Evolutionary conservation across 2,888 invertebrate species (phyloP).

Genomic region (Nemotelus nigrinus): DNA sequence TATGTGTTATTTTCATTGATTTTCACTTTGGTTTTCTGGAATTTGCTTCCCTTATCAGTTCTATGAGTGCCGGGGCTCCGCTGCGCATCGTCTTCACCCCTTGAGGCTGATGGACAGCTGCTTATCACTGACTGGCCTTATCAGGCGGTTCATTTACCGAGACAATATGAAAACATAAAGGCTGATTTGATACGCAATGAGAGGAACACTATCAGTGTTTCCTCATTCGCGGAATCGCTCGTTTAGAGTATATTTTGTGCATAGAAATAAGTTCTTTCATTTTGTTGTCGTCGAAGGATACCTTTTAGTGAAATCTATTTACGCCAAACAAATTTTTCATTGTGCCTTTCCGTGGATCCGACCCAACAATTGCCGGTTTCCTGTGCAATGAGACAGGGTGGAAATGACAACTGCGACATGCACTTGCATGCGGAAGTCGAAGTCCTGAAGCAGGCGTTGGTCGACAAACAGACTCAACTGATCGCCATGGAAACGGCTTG

Average conservation of each 20-base stretch:
- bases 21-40: slow-evolving; percentile 4
- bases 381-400: slow-evolving; percentile 16
- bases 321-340: too few species aligned
- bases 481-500: slow-evolving; percentile 88
- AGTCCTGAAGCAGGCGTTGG: slow-evolving; percentile 81
- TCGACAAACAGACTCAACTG: slow-evolving; percentile 85
- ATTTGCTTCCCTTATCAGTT: slow-evolving; percentile 23
- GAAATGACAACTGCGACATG: slow-evolving; percentile 65
- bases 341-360: too few species aligned
- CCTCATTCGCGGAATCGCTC: too few species aligned
- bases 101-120: slow-evolving; percentile 18
- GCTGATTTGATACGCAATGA: too few species aligned
- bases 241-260: too few species aligned
- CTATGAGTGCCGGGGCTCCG: neutral
- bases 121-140: slow-evolving; percentile 18
- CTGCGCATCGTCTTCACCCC: neutral
- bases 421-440: slow-evolving; percentile 89
- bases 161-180: too few species aligned
- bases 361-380: too few species aligned
- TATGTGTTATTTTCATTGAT: slow-evolving; percentile 16
- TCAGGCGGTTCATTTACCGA: neutral
- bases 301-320: too few species aligned
- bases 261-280: too few species aligned
- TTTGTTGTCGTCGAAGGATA: too few species aligned
- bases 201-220: too few species aligned